These are phyloP conservation scores for Sphinx pinastri DNA, from an alignment of 2,888 invertebrate genomes.

Conservation along the genomic window DNA sequence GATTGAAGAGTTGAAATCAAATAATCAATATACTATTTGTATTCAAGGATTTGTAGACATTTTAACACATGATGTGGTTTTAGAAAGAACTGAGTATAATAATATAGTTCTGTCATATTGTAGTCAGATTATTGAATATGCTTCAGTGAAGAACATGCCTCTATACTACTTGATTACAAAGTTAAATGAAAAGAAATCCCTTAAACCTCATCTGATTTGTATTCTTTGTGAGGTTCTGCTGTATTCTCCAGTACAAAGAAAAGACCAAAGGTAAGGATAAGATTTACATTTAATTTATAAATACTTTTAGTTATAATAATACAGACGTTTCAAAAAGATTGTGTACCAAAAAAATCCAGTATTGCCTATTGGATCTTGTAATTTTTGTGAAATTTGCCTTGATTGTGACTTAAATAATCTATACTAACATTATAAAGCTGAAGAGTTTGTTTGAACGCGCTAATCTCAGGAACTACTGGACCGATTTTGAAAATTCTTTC, in stretches of 20 bases:
- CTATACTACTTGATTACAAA: slow-evolving; percentile 60
- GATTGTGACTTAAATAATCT: too few species aligned
- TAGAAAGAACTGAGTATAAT: slow-evolving; percentile 56
- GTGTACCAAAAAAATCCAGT: too few species aligned
- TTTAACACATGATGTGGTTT: slow-evolving; percentile 58
- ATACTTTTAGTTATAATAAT: too few species aligned
- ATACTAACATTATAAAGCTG: too few species aligned
- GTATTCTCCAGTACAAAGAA: slow-evolving; percentile 76
- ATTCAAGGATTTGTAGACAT: slow-evolving; percentile 69
- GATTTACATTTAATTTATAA: too few species aligned
- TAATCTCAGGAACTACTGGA: too few species aligned
- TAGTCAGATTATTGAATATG: slow-evolving; percentile 68
- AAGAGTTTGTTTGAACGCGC: too few species aligned
- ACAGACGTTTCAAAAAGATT: background rate
- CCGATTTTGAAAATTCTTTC: too few species aligned
- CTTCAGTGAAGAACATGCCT: slow-evolving; percentile 61
- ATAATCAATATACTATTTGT: slow-evolving; percentile 68
- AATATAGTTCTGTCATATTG: slow-evolving; percentile 62
- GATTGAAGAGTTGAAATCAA: slow-evolving; percentile 75
- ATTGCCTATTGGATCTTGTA: too few species aligned
- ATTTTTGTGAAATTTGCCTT: too few species aligned
- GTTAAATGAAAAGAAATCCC: slow-evolving; percentile 46
- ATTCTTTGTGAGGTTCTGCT: slow-evolving; percentile 75
- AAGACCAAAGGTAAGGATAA: slow-evolving; percentile 78
- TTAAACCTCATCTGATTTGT: slow-evolving; percentile 57